phyloP scores from a whole-genome alignment of 1,140 invertebrate genomes.

The Globodera rostochiensis region DNA sequence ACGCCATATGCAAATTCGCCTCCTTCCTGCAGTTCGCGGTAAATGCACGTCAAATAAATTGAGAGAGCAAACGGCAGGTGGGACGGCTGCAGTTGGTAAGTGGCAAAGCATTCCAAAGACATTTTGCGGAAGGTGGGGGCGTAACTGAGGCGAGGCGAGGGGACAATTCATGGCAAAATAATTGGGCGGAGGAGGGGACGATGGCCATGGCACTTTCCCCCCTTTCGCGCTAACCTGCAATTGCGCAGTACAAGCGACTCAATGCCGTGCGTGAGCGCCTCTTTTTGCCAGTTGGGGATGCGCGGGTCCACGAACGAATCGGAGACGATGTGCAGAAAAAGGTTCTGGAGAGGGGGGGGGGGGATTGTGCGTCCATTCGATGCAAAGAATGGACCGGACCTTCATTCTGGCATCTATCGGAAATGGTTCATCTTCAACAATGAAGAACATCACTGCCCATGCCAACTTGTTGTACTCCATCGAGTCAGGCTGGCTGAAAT shows the following conservation, averaged over 20 bases:
- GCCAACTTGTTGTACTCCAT: slow-evolving; percentile 55
- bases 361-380: too few relatives aligned
- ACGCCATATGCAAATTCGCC: slow-evolving; percentile 39
- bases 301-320: slow-evolving; percentile 47
- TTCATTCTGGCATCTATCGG: slow-evolving; percentile 43
- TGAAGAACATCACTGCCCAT: slow-evolving; percentile 51
- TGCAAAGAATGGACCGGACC: neutral
- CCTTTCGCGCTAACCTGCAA: slow-evolving; percentile 16
- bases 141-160: slow-evolving; percentile 25
- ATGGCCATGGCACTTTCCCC: neutral
- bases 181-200: neutral
- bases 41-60: slow-evolving; percentile 49
- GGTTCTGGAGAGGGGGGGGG: neutral
- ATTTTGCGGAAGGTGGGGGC: slow-evolving; percentile 30
- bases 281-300: slow-evolving; percentile 48
- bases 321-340: slow-evolving; percentile 44
- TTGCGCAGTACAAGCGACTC: slow-evolving; percentile 56
- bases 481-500: slow-evolving; percentile 37
- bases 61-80: slow-evolving; percentile 51
- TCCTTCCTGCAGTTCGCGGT: slow-evolving; percentile 42
- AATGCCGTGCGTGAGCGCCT: slow-evolving; percentile 50
- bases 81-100: slow-evolving; percentile 45
- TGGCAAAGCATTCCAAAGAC: slow-evolving; percentile 51
- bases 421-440: slow-evolving; percentile 50
- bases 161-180: neutral